phyloP scores from a whole-genome alignment of 2,888 invertebrate genomes.

The Alsophila aescularia region DNA sequence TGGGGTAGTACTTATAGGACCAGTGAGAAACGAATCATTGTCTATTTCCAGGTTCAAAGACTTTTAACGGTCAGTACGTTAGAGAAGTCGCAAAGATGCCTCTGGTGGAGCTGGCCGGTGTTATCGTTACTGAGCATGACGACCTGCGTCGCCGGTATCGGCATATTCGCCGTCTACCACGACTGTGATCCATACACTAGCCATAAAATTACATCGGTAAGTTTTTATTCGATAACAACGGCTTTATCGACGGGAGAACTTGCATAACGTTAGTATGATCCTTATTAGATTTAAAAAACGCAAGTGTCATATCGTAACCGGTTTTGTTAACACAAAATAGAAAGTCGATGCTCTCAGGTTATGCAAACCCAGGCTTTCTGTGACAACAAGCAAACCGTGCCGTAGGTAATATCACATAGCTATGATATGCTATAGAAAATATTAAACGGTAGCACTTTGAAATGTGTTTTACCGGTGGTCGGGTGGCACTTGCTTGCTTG shows the following conservation, averaged over 20 bases:
- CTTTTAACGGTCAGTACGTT: conserved; percentile 88
- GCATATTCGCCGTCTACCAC: conserved; percentile 92
- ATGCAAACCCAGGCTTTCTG: too few species aligned
- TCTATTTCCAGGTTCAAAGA: conserved; percentile 86
- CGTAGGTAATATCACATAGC: too few species aligned
- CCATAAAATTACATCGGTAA: conserved; percentile 84
- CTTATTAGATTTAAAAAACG: not conserved
- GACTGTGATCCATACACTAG: conserved; percentile 91
- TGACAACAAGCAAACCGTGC: too few species aligned
- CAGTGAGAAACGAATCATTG: too few species aligned
- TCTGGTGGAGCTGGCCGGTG: conserved; percentile 93
- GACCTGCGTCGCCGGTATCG: conserved; percentile 91
- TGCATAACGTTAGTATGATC: not conserved
- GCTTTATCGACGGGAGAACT: not conserved
- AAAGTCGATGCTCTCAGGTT: too few species aligned
- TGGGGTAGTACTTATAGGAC: too few species aligned
- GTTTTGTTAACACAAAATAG: not conserved
- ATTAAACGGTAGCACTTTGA: too few species aligned
- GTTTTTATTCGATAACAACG: conserved; percentile 25
- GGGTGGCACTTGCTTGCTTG: too few species aligned
- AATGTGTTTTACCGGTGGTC: too few species aligned
- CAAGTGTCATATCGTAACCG: not conserved
- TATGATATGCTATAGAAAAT: too few species aligned
- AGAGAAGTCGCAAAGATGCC: conserved; percentile 87
- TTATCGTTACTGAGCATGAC: conserved; percentile 88